Evolutionary conservation across 2,888 invertebrate genomes (phyloP).

Genomic region (Aphodius sticticus): DNA sequence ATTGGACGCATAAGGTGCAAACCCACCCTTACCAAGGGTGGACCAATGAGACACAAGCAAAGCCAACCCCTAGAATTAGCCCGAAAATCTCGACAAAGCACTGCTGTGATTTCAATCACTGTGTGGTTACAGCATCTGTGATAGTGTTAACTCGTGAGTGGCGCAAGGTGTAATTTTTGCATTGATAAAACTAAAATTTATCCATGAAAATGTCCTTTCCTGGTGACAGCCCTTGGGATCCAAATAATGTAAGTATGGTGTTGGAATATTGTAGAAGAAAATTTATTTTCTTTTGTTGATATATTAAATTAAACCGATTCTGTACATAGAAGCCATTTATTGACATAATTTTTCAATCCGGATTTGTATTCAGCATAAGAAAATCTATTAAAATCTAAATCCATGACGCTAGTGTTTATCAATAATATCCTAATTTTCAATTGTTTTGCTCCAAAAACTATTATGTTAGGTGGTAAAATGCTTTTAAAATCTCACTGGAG

Average conservation of each 20-base stretch:
- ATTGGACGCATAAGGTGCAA: conserved; percentile 4
- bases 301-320: too few relatives aligned
- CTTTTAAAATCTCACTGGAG: too few relatives aligned
- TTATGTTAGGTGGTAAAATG: too few relatives aligned
- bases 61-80: background rate
- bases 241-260: conserved; percentile 52
- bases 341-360: too few relatives aligned
- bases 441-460: too few relatives aligned
- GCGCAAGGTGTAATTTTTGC: background rate
- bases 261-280: background rate
- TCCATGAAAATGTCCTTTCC: conserved; percentile 60
- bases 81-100: background rate
- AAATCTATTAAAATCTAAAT: too few relatives aligned
- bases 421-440: too few relatives aligned
- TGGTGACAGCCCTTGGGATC: conserved; percentile 57
- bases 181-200: background rate
- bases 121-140: background rate
- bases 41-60: background rate
- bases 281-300: too few relatives aligned
- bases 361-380: too few relatives aligned
- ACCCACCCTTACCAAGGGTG: background rate
- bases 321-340: too few relatives aligned
- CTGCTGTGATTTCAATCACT: background rate
- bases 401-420: too few relatives aligned
- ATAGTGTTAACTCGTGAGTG: background rate